These are phyloP conservation scores for Apis laboriosa DNA, from an alignment of 1,140 invertebrate species.

Conservation along the genomic window DNA sequence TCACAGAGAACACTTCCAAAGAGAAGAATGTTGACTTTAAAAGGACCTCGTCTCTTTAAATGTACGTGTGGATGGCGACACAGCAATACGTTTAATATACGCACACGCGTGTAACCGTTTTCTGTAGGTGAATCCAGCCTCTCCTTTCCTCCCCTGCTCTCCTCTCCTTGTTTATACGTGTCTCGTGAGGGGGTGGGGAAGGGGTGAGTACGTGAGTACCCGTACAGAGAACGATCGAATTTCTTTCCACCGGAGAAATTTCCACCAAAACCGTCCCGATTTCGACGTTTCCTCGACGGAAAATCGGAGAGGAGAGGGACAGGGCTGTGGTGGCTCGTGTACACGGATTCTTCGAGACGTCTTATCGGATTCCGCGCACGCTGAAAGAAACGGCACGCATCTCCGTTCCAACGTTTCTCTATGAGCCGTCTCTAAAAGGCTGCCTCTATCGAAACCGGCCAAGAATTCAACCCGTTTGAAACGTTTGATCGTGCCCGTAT, in stretches of 20 bases:
- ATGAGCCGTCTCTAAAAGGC: neutral
- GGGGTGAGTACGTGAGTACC: neutral
- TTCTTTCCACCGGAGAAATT: constrained; percentile 35
- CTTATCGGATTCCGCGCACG: constrained; percentile 48
- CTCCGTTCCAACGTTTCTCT: constrained; percentile 16
- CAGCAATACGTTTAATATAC: constrained; percentile 55
- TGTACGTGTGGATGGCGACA: constrained; percentile 48
- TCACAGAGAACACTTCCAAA: neutral
- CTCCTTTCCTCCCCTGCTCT: neutral
- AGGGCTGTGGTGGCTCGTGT: neutral
- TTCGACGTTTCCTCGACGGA: neutral
- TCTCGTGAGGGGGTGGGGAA: neutral
- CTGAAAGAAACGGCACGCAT: constrained; percentile 40
- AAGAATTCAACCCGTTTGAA: constrained; percentile 41
- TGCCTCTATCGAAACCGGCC: neutral
- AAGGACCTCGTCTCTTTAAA: constrained; percentile 26
- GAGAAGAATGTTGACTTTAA: constrained; percentile 57
- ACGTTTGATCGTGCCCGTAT: constrained; percentile 34
- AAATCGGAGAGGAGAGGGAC: neutral
- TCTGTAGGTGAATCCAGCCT: constrained; percentile 7
- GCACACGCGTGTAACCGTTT: constrained; percentile 38
- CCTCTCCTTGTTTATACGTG: neutral
- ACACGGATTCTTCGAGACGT: constrained; percentile 35
- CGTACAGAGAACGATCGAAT: constrained; percentile 9
- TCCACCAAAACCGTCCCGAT: constrained; percentile 22